phyloP scores from a whole-genome alignment of 2,888 invertebrate species.

The Drosophila nigritarsus region DNA sequence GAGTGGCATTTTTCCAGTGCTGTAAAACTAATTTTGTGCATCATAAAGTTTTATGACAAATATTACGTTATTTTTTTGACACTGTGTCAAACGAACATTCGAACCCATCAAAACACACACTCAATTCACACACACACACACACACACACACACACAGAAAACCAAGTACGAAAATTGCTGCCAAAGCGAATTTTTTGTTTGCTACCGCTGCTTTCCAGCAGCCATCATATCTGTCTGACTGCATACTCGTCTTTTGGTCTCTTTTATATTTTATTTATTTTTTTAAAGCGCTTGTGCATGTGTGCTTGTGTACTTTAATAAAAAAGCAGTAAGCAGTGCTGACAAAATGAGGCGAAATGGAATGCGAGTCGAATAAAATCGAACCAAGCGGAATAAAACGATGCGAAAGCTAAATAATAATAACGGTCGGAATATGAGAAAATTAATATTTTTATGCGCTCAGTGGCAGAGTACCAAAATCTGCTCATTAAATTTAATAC shows the following conservation, averaged over 20 bases:
- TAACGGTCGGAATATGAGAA: slow-evolving; percentile 65
- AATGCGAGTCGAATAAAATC: slow-evolving; percentile 28
- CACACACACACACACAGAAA: background rate
- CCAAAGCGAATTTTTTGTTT: slow-evolving; percentile 57
- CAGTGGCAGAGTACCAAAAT: slow-evolving; percentile 35
- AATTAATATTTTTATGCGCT: slow-evolving; percentile 64
- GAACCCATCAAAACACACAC: slow-evolving; percentile 7
- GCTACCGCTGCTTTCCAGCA: background rate
- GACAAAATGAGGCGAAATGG: slow-evolving; percentile 36
- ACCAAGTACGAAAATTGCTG: slow-evolving; percentile 54
- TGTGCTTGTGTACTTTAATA: slow-evolving; percentile 45
- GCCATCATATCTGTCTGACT: slow-evolving; percentile 17
- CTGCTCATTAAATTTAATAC: slow-evolving; percentile 52
- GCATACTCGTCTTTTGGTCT: slow-evolving; percentile 19
- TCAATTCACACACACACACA: slow-evolving; percentile 9
- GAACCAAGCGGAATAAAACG: slow-evolving; percentile 19
- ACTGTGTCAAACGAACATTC: slow-evolving; percentile 66
- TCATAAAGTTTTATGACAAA: slow-evolving; percentile 77
- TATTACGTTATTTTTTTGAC: slow-evolving; percentile 70
- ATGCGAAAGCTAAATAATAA: slow-evolving; percentile 50
- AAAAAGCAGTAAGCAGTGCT: slow-evolving; percentile 52
- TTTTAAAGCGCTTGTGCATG: slow-evolving; percentile 18
- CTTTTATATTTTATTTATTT: slow-evolving; percentile 3
- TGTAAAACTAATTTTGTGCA: slow-evolving; percentile 78
- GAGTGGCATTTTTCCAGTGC: slow-evolving; percentile 50